Percentiles rank a stretch among this genome's conserved stretches.
These are phyloP conservation scores for Conopomorpha cramerella DNA, from an alignment of 1,140 invertebrate genomes.

Conservation along the genomic window DNA sequence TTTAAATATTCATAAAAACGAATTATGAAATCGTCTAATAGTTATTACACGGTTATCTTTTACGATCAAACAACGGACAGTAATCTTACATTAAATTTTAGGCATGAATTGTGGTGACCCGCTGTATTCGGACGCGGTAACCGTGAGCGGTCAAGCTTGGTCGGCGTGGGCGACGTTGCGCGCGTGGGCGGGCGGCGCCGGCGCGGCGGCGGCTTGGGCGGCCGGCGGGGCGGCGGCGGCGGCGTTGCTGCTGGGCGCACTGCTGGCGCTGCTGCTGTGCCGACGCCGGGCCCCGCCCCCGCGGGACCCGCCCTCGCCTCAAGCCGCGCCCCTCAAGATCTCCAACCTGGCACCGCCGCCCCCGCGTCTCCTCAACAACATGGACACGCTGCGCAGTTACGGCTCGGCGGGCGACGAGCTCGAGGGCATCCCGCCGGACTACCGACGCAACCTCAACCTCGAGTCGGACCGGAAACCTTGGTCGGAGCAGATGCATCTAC, in stretches of 20 bases:
- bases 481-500: constrained; percentile 80
- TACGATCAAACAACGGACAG: too few species aligned
- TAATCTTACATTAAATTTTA: too few species aligned
- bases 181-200: constrained; percentile 22
- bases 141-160: constrained; percentile 55
- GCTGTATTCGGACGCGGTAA: constrained; percentile 72
- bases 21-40: too few species aligned
- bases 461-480: constrained; percentile 73
- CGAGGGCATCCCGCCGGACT: constrained; percentile 86
- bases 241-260: constrained; percentile 13
- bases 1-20: too few species aligned
- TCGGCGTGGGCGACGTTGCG: constrained; percentile 11
- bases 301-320: constrained; percentile 1
- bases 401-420: constrained; percentile 92
- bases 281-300: constrained; percentile 5
- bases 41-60: too few species aligned
- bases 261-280: constrained; percentile 13
- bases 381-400: constrained; percentile 90
- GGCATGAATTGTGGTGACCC: constrained; percentile 70
- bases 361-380: too few species aligned
- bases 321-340: constrained; percentile 23
- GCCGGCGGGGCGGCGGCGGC: constrained; percentile 14
- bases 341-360: too few species aligned
- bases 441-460: constrained; percentile 78
- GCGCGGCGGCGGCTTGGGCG: constrained; percentile 28